Conservation (phyloP, 2,113 vertebrate species). For the Nibea coibor region DNA sequence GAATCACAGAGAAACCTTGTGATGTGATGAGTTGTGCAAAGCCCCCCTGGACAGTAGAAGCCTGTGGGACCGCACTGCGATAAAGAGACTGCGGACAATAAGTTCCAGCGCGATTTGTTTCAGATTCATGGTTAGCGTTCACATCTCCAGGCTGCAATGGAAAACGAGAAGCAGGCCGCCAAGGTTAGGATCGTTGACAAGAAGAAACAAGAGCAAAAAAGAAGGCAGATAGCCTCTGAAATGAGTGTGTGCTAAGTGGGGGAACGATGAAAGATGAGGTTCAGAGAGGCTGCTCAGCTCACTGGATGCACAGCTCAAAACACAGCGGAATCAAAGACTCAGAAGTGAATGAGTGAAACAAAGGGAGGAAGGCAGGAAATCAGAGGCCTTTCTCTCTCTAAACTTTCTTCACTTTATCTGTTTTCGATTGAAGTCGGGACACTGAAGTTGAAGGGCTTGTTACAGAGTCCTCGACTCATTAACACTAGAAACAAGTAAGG, state of each 20-base stretch:
- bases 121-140: slow-evolving; percentile 41
- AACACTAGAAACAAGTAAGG: slow-evolving; percentile 36
- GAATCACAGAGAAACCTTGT: slow-evolving; percentile 22
- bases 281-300: slow-evolving; percentile 22
- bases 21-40: slow-evolving; percentile 43
- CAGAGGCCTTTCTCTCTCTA: slow-evolving; percentile 13
- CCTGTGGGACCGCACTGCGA: slow-evolving; percentile 9
- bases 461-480: slow-evolving; percentile 27
- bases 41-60: slow-evolving; percentile 32
- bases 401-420: slow-evolving; percentile 7
- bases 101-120: slow-evolving; percentile 21
- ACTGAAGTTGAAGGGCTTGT: slow-evolving; percentile 21
- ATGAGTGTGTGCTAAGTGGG: slow-evolving; percentile 34
- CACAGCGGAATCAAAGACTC: slow-evolving; percentile 49
- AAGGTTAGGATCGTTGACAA: slow-evolving; percentile 36
- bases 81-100: slow-evolving; percentile 12
- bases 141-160: slow-evolving; percentile 31
- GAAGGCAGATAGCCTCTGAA: slow-evolving; percentile 33
- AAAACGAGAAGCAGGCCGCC: slow-evolving; percentile 19
- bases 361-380: background rate
- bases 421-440: slow-evolving; percentile 12
- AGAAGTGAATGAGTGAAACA: slow-evolving; percentile 30
- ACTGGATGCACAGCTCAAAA: slow-evolving; percentile 41
- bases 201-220: slow-evolving; percentile 13
- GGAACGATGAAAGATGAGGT: slow-evolving; percentile 54